Conservation (phyloP, 2,797 vertebrate species). For the Rhabdophis nuchalis region DNA sequence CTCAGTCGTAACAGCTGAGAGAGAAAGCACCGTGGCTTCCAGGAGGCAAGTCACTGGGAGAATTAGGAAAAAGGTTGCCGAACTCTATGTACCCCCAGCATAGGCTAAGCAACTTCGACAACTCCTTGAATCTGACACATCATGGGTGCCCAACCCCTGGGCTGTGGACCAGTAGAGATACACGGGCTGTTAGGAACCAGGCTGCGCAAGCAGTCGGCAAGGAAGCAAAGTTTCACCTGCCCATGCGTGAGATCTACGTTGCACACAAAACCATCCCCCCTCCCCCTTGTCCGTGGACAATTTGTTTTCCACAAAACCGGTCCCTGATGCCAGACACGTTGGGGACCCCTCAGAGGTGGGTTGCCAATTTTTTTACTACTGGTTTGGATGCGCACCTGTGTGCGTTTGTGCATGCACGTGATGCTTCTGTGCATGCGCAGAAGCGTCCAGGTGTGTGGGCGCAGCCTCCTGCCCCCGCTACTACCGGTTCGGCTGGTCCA, state of each 20-base stretch:
- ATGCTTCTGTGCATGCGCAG: no score
- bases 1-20: not conserved
- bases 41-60: not conserved
- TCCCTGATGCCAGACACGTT: not conserved
- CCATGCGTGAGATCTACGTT: not conserved
- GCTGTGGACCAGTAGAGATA: not conserved
- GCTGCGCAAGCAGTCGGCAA: fast-evolving
- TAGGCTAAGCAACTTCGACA: not conserved
- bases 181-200: not conserved
- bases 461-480: no score
- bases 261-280: not conserved
- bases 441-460: no score
- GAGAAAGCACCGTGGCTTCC: not conserved
- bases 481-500: no score
- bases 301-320: not conserved
- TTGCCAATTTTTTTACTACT: no score
- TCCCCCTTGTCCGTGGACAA: not conserved
- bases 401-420: no score
- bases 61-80: not conserved
- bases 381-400: no score
- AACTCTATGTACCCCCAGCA: not conserved
- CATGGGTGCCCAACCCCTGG: not conserved
- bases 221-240: not conserved
- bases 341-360: not conserved
- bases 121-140: not conserved